A percentile compares a stretch with the other conserved stretches of the same genome.
Evolutionary conservation across 2,113 vertebrate species (phyloP).

Genomic region (Cryptomyrus ogoouensis): DNA sequence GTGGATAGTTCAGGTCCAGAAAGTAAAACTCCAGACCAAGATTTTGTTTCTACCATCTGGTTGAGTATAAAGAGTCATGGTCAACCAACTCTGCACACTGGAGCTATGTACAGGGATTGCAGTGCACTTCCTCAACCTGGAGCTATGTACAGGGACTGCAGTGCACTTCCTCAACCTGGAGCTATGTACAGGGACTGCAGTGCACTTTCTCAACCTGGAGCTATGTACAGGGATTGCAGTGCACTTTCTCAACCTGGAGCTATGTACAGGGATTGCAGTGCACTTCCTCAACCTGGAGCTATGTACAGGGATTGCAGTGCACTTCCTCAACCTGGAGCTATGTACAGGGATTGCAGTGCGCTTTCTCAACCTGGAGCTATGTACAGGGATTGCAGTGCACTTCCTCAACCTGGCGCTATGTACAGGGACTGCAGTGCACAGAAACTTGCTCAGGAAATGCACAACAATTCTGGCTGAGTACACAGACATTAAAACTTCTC

Average conservation of each 20-base stretch:
- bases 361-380: too few species aligned
- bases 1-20: neutral
- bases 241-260: neutral
- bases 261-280: too few species aligned
- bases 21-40: neutral
- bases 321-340: neutral
- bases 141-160: neutral
- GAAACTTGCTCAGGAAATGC: neutral
- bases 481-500: neutral
- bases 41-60: neutral
- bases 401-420: too few species aligned
- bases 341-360: too few species aligned
- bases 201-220: neutral
- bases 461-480: neutral
- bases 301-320: too few species aligned
- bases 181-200: neutral
- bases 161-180: neutral
- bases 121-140: too few species aligned
- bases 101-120: neutral
- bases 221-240: neutral
- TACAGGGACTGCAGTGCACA: neutral
- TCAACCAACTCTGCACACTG: neutral
- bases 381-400: too few species aligned
- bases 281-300: neutral
- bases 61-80: neutral